Evolutionary conservation across 2,113 vertebrate genomes (phyloP).

Genomic region (Scolopax mira): DNA sequence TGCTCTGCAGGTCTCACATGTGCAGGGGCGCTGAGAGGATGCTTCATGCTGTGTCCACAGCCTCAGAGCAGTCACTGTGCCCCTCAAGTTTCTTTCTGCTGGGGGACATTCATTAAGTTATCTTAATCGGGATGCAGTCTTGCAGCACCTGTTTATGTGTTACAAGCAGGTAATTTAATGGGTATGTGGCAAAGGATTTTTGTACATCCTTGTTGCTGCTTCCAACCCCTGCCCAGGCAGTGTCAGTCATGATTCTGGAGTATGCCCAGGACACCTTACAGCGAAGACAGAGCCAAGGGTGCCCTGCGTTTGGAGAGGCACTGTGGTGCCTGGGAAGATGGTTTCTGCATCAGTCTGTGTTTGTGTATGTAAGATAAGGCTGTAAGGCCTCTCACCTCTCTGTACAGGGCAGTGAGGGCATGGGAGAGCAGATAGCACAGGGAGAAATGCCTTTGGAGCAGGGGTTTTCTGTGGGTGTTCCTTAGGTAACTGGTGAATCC

Average conservation of each 20-base stretch:
- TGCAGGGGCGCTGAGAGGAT: background rate
- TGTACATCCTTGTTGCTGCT: accelerated
- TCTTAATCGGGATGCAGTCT: background rate
- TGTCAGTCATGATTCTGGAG: background rate
- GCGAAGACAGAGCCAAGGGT: no score
- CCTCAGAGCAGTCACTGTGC: background rate
- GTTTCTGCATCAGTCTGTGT: background rate
- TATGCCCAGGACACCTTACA: no score
- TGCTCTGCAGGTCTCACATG: background rate
- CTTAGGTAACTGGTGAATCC: background rate
- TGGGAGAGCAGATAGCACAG: background rate
- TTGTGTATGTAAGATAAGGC: background rate
- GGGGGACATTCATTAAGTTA: background rate
- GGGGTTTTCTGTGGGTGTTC: background rate
- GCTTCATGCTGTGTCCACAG: background rate
- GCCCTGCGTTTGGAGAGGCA: no score
- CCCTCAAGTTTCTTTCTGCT: background rate
- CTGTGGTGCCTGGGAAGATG: background rate
- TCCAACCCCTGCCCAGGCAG: background rate
- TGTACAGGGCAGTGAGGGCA: background rate
- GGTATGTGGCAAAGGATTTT: background rate
- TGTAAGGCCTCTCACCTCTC: no score
- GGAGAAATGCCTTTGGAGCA: background rate
- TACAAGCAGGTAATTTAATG: background rate
- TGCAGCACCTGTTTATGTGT: background rate